Evolutionary conservation across 2,888 invertebrate species (phyloP), one percentile per base, ranked within the genome.

Genomic region (Orthosia cruda): DNA sequence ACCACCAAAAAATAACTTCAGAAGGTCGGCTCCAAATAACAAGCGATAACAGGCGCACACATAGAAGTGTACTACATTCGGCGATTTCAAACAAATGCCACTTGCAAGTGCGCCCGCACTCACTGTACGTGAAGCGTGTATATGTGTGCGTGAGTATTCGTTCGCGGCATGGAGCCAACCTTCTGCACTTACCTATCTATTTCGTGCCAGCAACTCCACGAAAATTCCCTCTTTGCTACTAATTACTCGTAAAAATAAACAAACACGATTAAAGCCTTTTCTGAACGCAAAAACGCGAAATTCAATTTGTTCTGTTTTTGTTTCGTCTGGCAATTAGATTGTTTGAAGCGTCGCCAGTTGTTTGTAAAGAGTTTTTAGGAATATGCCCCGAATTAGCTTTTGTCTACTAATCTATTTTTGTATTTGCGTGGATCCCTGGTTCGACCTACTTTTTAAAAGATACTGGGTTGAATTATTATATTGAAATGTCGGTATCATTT

Each of bases 201-300:
- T 20, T 32, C 2, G 50, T 12, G 11, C 23, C 7, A 32, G 18
- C 32, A 68, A 77, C 73, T 74, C 67, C 62, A 72, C 71, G 58
- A 77, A 83, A 81, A 74, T 77, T 80, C 73, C 74, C 82, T 74
- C 83, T 74, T 77, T 83, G 80, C 83, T 78, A 86, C 87, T 88
- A 89, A 89, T 89, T 90, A 87, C 85, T 84, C 80, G 73, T 68
- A 83, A 84, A 90, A 90, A 88, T 86, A 89, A 91, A 88, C 87
- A 87, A 89, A 88, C 81, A 79, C 66, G 75, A 79, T 84, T 77
- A 75, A 77, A 79, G 59, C 80, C 78, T 84, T 85, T 85, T 83
- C 77, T 79, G 80, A 73, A 85, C 74, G 63, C 80, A 80, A 85
- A 86, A 87, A 84, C 64, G 67, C 73, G 68, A 81, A 85, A 86